These are phyloP conservation scores for Hypomecis atomaria DNA, from an alignment of 2,888 invertebrate species.

Conservation along the genomic window DNA sequence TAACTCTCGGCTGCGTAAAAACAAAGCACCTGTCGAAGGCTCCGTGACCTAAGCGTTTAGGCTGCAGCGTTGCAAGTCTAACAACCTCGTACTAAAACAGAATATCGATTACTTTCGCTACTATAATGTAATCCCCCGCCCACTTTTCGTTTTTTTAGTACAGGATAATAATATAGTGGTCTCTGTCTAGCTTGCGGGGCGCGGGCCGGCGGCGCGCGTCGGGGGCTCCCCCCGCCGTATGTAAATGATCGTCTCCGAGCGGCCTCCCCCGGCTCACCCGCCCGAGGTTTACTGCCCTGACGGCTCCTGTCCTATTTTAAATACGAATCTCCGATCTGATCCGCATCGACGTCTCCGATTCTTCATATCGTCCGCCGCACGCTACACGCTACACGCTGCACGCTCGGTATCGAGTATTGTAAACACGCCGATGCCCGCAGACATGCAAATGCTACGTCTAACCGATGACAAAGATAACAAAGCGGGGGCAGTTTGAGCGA, in stretches of 20 bases:
- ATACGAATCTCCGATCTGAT: slow-evolving; percentile 71
- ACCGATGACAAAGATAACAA: slow-evolving; percentile 75
- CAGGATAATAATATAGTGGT: slow-evolving; percentile 79
- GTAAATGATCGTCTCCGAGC: slow-evolving; percentile 83
- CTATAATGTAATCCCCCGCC: slow-evolving; percentile 86
- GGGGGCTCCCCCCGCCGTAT: slow-evolving; percentile 72
- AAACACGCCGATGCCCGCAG: slow-evolving; percentile 41
- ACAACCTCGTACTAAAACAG: slow-evolving; percentile 84
- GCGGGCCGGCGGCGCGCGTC: slow-evolving; percentile 67
- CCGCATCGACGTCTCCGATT: slow-evolving; percentile 61
- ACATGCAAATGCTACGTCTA: slow-evolving; percentile 68
- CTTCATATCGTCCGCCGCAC: slow-evolving; percentile 43
- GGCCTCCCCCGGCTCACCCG: slow-evolving; percentile 59
- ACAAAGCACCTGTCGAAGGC: slow-evolving; percentile 53
- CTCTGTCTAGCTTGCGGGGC: slow-evolving; percentile 68
- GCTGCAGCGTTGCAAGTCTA: slow-evolving; percentile 81
- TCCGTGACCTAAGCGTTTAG: slow-evolving; percentile 77
- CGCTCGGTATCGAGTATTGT: slow-evolving; percentile 12
- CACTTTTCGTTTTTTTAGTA: slow-evolving; percentile 83
- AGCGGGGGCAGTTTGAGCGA: slow-evolving; percentile 68
- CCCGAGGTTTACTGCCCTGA: slow-evolving; percentile 82
- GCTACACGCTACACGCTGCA: slow-evolving; percentile 35
- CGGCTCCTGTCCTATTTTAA: slow-evolving; percentile 82
- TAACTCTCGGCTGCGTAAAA: slow-evolving; percentile 45
- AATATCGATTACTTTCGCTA: slow-evolving; percentile 86